A percentile compares a stretch with the other conserved stretches of the same genome.
phyloP scores from a whole-genome alignment of 2,888 invertebrate species.

The Strigamia maritima region DNA sequence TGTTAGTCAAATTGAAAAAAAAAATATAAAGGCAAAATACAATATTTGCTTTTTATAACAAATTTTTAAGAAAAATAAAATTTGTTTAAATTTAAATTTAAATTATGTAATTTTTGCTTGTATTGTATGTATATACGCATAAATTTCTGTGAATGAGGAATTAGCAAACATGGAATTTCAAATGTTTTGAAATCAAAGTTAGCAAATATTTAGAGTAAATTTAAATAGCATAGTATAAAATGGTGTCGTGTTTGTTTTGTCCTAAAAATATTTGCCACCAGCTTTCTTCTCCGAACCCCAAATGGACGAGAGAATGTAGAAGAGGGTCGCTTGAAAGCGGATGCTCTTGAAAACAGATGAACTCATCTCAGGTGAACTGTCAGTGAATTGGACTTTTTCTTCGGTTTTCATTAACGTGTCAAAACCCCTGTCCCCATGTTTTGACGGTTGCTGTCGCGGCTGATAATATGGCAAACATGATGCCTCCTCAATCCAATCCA shows the following conservation, averaged over 20 bases:
- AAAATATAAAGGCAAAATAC: no score
- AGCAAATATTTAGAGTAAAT: background rate
- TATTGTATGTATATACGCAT: no score
- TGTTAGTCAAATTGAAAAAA: no score
- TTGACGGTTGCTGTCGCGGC: slow-evolving; percentile 18
- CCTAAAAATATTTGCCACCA: slow-evolving; percentile 27
- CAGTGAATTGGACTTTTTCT: slow-evolving; percentile 21
- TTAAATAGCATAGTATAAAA: background rate
- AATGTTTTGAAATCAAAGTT: background rate
- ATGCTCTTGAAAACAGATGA: slow-evolving; percentile 15
- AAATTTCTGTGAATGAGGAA: no score
- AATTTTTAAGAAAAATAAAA: no score
- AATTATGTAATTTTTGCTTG: no score
- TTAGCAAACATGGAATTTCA: background rate
- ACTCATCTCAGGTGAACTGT: slow-evolving; percentile 31
- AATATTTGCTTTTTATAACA: no score
- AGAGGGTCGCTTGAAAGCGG: slow-evolving; percentile 5
- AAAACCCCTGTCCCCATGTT: slow-evolving; percentile 27
- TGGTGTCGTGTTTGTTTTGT: slow-evolving; percentile 31
- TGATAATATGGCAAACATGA: background rate
- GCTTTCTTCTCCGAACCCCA: background rate
- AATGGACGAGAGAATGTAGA: background rate
- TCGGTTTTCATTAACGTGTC: background rate
- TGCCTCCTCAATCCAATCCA: no score
- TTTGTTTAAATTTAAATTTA: no score